phyloP scores from a whole-genome alignment of 2,888 invertebrate genomes.

The Osedax fenrisi region DNA sequence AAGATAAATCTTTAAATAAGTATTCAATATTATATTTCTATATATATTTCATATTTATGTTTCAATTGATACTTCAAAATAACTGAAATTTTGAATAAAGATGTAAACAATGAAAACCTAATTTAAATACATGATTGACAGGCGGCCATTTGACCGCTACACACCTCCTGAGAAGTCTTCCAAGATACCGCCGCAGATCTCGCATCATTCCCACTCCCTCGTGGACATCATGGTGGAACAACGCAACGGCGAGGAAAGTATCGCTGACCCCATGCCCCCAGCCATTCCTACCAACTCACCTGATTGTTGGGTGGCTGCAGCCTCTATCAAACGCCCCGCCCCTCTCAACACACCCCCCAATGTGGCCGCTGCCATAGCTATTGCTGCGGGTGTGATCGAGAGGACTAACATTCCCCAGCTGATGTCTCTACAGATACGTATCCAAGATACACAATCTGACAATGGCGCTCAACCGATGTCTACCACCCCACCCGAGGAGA shows the following conservation, averaged over 20 bases:
- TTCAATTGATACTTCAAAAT: too few species aligned
- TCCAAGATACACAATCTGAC: not conserved
- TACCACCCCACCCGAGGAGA: not conserved
- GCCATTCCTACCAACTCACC: not conserved
- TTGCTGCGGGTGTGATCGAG: constrained; percentile 4
- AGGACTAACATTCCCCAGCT: not conserved
- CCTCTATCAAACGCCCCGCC: not conserved
- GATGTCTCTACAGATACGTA: not conserved
- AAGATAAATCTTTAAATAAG: too few species aligned
- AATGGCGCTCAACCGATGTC: not conserved
- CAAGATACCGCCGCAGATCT: not conserved
- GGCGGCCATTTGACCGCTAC: too few species aligned
- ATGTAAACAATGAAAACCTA: too few species aligned
- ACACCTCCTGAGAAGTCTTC: not conserved
- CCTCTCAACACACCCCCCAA: not conserved
- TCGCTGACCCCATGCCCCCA: too few species aligned
- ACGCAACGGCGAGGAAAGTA: not conserved
- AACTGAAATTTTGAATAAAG: too few species aligned
- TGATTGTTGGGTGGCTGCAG: not conserved
- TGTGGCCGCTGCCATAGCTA: too few species aligned
- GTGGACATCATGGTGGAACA: constrained; percentile 3
- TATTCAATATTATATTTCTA: too few species aligned
- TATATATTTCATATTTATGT: too few species aligned
- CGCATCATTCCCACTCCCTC: not conserved
- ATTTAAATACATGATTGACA: too few species aligned